Conservation (phyloP, 1,140 invertebrate species). For the Drosophila sechellia region DNA sequence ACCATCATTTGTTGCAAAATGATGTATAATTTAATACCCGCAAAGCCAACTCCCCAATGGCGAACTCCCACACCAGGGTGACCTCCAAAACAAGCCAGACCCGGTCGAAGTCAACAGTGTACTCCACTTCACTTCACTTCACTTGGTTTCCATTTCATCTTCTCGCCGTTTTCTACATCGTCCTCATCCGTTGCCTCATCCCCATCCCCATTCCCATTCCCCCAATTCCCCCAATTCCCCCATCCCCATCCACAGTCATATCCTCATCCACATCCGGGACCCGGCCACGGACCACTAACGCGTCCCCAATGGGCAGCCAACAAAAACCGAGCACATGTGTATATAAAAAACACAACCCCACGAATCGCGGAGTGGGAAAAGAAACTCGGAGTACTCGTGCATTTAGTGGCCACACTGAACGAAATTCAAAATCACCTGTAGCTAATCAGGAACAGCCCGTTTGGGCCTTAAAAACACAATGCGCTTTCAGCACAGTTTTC, state of each 20-base stretch:
- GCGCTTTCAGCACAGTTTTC: no score
- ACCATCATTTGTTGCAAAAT: constrained; percentile 84
- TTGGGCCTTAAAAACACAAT: no score
- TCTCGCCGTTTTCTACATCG: constrained; percentile 9
- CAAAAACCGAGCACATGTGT: constrained; percentile 72
- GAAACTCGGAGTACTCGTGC: constrained; percentile 69
- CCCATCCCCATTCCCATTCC: background rate
- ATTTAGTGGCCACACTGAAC: constrained; percentile 60
- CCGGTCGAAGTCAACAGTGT: constrained; percentile 72
- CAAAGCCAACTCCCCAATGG: constrained; percentile 83
- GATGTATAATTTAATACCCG: constrained; percentile 84
- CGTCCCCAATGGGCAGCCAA: constrained; percentile 80
- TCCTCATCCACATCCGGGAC: constrained; percentile 44
- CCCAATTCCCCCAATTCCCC: background rate
- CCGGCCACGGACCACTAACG: constrained; percentile 77
- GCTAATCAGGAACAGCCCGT: background rate
- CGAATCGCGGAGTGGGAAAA: constrained; percentile 30
- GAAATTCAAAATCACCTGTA: constrained; percentile 3
- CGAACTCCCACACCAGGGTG: constrained; percentile 35
- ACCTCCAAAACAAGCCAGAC: constrained; percentile 77
- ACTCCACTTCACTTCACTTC: constrained; percentile 60
- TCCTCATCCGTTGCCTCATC: constrained; percentile 9
- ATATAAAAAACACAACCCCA: constrained; percentile 60
- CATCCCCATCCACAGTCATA: constrained; percentile 14
- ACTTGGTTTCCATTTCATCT: constrained; percentile 45